phyloP scores from a whole-genome alignment of 2,888 invertebrate species.

The Macaria liturata region DNA sequence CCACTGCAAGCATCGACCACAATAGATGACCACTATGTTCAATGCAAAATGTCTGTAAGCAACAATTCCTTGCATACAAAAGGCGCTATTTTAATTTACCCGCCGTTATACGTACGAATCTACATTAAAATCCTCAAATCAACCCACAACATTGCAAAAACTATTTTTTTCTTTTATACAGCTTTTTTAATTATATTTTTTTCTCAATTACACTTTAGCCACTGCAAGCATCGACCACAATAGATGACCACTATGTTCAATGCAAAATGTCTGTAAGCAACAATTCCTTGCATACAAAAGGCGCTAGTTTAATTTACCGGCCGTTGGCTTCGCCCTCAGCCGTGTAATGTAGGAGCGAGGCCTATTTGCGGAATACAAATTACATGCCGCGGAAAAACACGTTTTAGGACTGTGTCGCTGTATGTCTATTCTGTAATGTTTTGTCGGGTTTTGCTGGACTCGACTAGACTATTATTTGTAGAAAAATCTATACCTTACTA shows the following conservation, averaged over 20 bases:
- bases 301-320: slow-evolving; percentile 40
- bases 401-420: slow-evolving; percentile 8
- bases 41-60: slow-evolving; percentile 3
- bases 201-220: no score
- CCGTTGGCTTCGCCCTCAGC: slow-evolving; percentile 32
- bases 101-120: no score
- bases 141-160: no score
- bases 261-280: slow-evolving; percentile 6
- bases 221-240: slow-evolving; percentile 2
- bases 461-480: no score
- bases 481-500: no score
- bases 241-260: slow-evolving; percentile 5
- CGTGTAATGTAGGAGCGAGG: slow-evolving; percentile 32
- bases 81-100: slow-evolving; percentile 41
- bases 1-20: background rate
- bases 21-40: slow-evolving; percentile 8
- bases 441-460: no score
- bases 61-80: slow-evolving; percentile 30
- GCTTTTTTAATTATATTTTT: no score
- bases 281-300: slow-evolving; percentile 33
- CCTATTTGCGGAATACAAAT: slow-evolving; percentile 43
- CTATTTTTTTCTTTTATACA: no score
- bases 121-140: no score
- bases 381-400: slow-evolving; percentile 27
- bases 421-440: background rate